Base-by-base conservation (phyloP, 64 coral and sea anemone genomes). In the Acropora tenuis region DNA sequence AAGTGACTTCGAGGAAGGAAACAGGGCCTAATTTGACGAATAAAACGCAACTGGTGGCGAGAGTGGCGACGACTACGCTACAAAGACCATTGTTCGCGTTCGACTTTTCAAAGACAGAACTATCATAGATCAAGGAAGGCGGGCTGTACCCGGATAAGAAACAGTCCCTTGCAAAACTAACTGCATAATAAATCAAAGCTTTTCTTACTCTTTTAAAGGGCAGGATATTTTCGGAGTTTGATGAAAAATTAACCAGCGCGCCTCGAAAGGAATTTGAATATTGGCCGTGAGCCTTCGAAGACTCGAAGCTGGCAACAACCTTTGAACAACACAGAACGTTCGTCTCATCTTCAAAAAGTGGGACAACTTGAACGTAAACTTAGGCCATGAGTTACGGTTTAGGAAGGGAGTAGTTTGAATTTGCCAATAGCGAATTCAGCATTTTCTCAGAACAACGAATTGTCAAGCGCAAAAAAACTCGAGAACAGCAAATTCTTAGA, bases 221-320 rank as follows among this genome's bases (percentile, higher is more conserved):
- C 3, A 46, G 44, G 72, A 71, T 85, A 85, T 85, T 41, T 82
- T 85, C 16, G 6, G 82, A 46, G 43, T 72, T 69, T 41, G 82
- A 85, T 85, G n/a, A 85, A 85, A 85, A 85, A 85, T 85, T 85
- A 85, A 85, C 82, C n/a, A 85, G 65, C 82, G 63, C 44, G 65
- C 30, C 80, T 85, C 44, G 82, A 67, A 48, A 68, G 82, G 82
- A 69, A 85, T 85, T 85, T 85, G 63, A 85, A 85, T 85, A 85
- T 85, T 85, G 61, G 15, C 82, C 45, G 60, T 71, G 18, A 85
- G 47, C 57, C 16, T 47, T 71, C 65, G 45, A 85, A 30, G 44
- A 47, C 13, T 85, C 4, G 50, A 16, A 69, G 44, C 44, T 68
- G 61, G 65, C 10, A 48, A 68, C 67, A 30, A 30, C 44, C 72